Conservation (phyloP, 2,797 vertebrate genomes). For the Amphiprion clarkii region DNA sequence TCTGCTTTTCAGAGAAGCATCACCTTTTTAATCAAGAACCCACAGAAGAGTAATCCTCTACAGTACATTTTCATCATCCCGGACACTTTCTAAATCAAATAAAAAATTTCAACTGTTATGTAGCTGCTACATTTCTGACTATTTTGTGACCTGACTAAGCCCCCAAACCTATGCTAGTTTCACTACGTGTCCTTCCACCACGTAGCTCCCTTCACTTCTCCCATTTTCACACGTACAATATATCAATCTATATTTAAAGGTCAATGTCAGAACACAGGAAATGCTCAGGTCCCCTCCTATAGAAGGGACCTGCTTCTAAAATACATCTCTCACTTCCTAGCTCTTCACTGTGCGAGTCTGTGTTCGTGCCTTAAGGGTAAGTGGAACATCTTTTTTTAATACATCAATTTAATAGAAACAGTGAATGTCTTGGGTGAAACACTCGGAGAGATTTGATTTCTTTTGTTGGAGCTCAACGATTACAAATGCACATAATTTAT, state of each 20-base stretch:
- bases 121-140: neutral
- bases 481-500: too few relatives aligned
- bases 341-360: neutral
- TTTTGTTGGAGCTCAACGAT: neutral
- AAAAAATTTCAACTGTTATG: neutral
- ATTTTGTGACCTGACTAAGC: neutral
- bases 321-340: slow-evolving; percentile 29
- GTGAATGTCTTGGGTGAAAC: neutral
- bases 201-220: slow-evolving; percentile 17
- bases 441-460: neutral
- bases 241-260: slow-evolving; percentile 32
- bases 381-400: slow-evolving; percentile 21
- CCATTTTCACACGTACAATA: neutral
- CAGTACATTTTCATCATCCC: neutral
- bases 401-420: neutral
- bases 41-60: too few relatives aligned
- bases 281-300: neutral
- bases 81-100: neutral
- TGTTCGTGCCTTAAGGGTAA: slow-evolving; percentile 30
- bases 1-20: too few relatives aligned
- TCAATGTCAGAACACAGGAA: slow-evolving; percentile 51
- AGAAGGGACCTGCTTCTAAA: neutral
- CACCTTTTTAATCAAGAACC: neutral
- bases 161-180: slow-evolving; percentile 21
- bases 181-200: slow-evolving; percentile 44